A percentile compares a stretch with the other conserved stretches of the same genome.
Conservation (phyloP, 2,113 vertebrate species). For the Artemisiospiza belli region DNA sequence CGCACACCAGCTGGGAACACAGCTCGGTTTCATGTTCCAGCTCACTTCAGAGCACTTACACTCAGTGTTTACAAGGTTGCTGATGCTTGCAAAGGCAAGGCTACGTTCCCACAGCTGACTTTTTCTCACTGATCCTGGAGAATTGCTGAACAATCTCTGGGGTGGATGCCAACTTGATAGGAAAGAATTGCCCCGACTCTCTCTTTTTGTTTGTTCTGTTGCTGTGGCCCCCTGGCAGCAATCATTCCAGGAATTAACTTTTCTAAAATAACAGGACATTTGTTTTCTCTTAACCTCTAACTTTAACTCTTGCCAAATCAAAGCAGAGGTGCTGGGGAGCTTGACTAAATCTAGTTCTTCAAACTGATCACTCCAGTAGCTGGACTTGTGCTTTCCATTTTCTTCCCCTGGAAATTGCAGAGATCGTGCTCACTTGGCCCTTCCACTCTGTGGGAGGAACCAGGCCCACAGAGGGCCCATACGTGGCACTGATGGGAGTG, state of each 20-base stretch:
- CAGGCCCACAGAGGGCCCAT: neutral
- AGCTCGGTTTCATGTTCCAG: neutral
- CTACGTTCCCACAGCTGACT: slow-evolving; percentile 40
- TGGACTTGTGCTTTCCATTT: neutral
- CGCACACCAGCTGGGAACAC: neutral
- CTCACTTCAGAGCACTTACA: neutral
- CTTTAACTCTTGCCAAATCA: slow-evolving; percentile 40
- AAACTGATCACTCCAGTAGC: neutral
- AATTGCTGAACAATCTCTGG: slow-evolving; percentile 64
- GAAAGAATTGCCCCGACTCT: slow-evolving; percentile 42
- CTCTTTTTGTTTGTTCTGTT: slow-evolving; percentile 39
- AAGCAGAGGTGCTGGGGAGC: neutral
- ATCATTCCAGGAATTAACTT: slow-evolving; percentile 46
- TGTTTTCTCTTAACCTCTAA: neutral
- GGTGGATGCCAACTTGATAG: slow-evolving; percentile 51
- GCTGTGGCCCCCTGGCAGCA: slow-evolving; percentile 25
- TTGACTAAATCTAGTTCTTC: neutral
- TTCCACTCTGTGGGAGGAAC: neutral
- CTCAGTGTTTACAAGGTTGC: slow-evolving; percentile 24
- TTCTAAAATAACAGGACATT: slow-evolving; percentile 47
- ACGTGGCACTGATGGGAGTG: neutral
- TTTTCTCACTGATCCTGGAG: slow-evolving; percentile 14
- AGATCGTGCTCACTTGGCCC: neutral
- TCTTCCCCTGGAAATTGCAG: neutral
- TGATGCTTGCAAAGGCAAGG: slow-evolving; percentile 23